A percentile compares a stretch with the other conserved stretches of the same genome.
Conservation (phyloP, 2,888 invertebrate species). For the Oxystoma pomonae region DNA sequence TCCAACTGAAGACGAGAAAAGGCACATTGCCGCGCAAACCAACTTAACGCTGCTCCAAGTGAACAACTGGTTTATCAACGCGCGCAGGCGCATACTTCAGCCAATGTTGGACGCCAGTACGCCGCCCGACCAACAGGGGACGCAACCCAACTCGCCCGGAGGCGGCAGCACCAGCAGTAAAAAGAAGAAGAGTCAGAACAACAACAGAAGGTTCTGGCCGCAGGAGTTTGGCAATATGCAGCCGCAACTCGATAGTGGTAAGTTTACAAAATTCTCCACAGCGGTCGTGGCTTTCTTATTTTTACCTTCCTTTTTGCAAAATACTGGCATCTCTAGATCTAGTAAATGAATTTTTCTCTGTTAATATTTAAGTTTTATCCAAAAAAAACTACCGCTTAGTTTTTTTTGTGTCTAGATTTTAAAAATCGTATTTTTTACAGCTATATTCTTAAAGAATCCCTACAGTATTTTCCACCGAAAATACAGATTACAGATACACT, state of each 20-base stretch:
- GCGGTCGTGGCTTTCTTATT: no score
- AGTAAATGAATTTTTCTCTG: no score
- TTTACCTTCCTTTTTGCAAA: no score
- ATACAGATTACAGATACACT: no score
- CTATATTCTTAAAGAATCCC: no score
- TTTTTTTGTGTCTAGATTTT: no score
- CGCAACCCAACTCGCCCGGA: slow-evolving; percentile 34
- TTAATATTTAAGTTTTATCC: no score
- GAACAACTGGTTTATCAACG: slow-evolving; percentile 94
- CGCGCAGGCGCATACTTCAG: slow-evolving; percentile 82
- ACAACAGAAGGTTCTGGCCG: slow-evolving; percentile 71
- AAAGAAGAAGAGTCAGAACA: slow-evolving; percentile 57
- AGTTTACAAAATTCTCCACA: no score
- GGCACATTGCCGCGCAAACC: slow-evolving; percentile 84
- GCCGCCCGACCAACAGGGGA: slow-evolving; percentile 32
- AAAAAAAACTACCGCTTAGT: no score
- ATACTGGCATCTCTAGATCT: no score
- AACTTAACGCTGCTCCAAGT: slow-evolving; percentile 76
- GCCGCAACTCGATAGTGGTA: slow-evolving; percentile 59
- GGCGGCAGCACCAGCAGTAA: slow-evolving; percentile 42
- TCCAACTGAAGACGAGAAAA: slow-evolving; percentile 92
- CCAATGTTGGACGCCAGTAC: slow-evolving; percentile 82
- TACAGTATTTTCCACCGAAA: no score
- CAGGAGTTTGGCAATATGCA: slow-evolving; percentile 61
- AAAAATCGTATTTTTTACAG: no score